Base-by-base conservation (phyloP, 1,140 invertebrate species). In the Plutomurus gul region DNA sequence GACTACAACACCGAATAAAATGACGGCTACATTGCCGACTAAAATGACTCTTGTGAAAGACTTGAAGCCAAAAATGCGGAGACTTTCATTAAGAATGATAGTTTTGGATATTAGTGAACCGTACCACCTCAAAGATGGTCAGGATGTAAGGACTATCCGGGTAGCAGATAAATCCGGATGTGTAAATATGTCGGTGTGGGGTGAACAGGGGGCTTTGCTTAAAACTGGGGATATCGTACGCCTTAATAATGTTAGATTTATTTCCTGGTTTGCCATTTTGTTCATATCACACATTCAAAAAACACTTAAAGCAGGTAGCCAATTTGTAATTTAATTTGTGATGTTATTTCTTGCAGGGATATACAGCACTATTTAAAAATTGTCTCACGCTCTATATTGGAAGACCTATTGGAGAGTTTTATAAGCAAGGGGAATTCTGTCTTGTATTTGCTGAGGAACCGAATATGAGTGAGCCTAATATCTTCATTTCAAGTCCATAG, bases 171-270 rank as follows among this genome's bases (percentile, higher is more conserved):
- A 91, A 74, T 93, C 93, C 4, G 97, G 95, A 13, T 93, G 92
- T 80, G 95, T 98, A 56, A 98, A 98, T 87, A 90, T 97, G 18
- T 97, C 95, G 0, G 91, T 98, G 65, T 99, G 96, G 96, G 96
- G 97, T 87, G 96, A 98, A 84, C 92, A 94, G 0, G 96, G 96
- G 3, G 91, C 93, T 70, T 88, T 95, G 43, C 87, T 99, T 73
- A 87, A 89, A 78, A 93, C 95, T 2, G 96, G 96, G 6, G 96
- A 98, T 86, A 98, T 99, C 56, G 93, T 97, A 76, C 89, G 92
- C 81, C 87, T 98, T 27, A 95, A 93, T 1, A 76, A 76, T 20
- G 75, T 76, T 6, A 36, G 74, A 27, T n/a, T n/a, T n/a, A n/a
- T n/a, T n/a, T n/a, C n/a, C n/a, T 82, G 82, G 85, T 74, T 80